Evolutionary conservation across 2,113 vertebrate genomes (phyloP).

Genomic region (Apeltes quadracus): DNA sequence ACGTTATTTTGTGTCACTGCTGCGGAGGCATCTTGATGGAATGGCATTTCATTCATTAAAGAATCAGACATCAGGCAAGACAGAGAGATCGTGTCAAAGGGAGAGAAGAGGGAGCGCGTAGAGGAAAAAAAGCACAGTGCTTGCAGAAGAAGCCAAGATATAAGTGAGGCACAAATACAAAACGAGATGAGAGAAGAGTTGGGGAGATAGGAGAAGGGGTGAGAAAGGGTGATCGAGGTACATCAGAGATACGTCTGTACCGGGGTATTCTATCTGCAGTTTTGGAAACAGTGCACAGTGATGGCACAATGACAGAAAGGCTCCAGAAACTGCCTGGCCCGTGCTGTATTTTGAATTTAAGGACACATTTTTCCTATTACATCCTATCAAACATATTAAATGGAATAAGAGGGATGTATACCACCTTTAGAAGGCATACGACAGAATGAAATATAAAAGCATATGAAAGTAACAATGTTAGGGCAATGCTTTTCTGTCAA

Average conservation of each 20-base stretch:
- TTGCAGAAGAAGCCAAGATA: constrained; percentile 42
- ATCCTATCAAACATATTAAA: constrained; percentile 25
- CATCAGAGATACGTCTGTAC: constrained; percentile 47
- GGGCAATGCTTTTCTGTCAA: constrained; percentile 5
- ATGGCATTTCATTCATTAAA: constrained; percentile 79
- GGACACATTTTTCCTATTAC: constrained; percentile 45
- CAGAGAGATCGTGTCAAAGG: constrained; percentile 60
- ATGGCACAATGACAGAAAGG: constrained; percentile 42
- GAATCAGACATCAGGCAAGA: constrained; percentile 68
- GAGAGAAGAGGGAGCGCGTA: constrained; percentile 35
- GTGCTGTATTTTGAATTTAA: constrained; percentile 50
- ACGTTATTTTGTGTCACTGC: constrained; percentile 74
- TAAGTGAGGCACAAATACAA: constrained; percentile 59
- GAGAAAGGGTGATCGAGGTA: constrained; percentile 56
- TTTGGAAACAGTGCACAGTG: constrained; percentile 42
- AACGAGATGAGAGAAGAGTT: constrained; percentile 37
- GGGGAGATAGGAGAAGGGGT: constrained; percentile 40
- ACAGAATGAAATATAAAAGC: no score
- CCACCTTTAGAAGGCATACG: constrained; percentile 24
- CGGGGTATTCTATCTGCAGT: constrained; percentile 55
- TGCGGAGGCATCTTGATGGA: constrained; percentile 74
- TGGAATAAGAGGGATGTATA: constrained; percentile 17
- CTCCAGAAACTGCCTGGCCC: constrained; percentile 35
- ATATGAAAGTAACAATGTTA: constrained; percentile 16
- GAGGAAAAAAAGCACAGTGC: constrained; percentile 23